These are phyloP conservation scores for Mantis religiosa DNA, from an alignment of 2,888 invertebrate species.

Conservation along the genomic window DNA sequence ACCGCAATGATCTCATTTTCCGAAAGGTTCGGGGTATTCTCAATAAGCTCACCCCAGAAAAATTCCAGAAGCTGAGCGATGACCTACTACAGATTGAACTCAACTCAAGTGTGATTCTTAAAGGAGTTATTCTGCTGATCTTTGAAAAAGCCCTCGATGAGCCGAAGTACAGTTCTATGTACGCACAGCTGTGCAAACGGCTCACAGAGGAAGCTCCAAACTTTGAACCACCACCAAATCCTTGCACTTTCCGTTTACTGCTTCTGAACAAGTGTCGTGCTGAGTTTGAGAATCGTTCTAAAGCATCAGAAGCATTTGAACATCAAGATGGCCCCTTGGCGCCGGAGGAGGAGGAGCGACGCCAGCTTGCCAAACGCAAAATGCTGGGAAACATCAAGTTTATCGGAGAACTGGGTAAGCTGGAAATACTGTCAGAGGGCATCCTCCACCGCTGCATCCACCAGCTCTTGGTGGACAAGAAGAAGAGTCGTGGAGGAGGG, in stretches of 20 bases:
- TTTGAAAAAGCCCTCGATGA: conserved; percentile 99
- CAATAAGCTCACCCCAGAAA: conserved; percentile 99
- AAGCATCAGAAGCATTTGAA: conserved; percentile 63
- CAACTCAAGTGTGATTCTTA: conserved; percentile 88
- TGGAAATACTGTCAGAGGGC: conserved; percentile 89
- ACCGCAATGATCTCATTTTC: conserved; percentile 82
- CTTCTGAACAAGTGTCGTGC: conserved; percentile 92
- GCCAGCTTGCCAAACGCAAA: conserved; percentile 89
- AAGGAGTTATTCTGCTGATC: conserved; percentile 90
- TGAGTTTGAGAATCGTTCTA: conserved; percentile 89
- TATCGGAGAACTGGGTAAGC: conserved; percentile 94
- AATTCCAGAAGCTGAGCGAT: conserved; percentile 98
- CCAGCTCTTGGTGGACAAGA: conserved; percentile 75
- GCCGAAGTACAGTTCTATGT: conserved; percentile 99
- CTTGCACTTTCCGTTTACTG: conserved; percentile 83
- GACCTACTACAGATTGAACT: conserved; percentile 93
- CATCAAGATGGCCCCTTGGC: conserved; percentile 53
- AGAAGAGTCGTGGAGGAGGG: conserved; percentile 47
- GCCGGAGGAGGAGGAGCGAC: conserved; percentile 86
- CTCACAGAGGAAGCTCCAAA: conserved; percentile 96
- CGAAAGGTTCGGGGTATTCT: conserved; percentile 91
- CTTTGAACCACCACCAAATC: conserved; percentile 71
- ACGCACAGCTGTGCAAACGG: conserved; percentile 98
- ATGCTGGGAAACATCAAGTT: conserved; percentile 99
- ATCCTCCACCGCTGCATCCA: conserved; percentile 92